phyloP scores from a whole-genome alignment of 1,140 invertebrate species.

The Metaphire vulgaris region DNA sequence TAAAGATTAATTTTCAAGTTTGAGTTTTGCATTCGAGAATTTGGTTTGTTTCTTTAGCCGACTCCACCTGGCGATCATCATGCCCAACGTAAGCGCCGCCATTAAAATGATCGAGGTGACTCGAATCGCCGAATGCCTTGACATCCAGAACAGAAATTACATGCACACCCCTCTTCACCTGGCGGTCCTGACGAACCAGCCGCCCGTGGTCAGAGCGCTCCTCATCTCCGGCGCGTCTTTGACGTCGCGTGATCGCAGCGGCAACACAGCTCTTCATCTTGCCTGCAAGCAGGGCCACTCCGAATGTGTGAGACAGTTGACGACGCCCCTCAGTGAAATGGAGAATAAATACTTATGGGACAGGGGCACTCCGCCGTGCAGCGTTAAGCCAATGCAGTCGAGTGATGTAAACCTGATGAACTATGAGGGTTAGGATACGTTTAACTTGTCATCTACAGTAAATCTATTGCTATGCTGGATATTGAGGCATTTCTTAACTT shows the following conservation, averaged over 20 bases:
- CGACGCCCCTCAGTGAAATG: background rate
- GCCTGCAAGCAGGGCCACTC: constrained; percentile 53
- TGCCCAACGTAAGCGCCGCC: constrained; percentile 60
- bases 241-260: background rate
- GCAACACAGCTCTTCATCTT: background rate
- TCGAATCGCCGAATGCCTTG: constrained; percentile 62
- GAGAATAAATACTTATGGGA: background rate
- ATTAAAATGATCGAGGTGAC: constrained; percentile 61
- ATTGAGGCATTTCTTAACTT: too few species aligned
- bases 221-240: constrained; percentile 61
- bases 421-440: background rate
- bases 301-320: background rate
- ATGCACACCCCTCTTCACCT: constrained; percentile 61
- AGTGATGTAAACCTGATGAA: background rate
- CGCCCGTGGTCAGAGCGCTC: constrained; percentile 58
- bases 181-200: constrained; percentile 61
- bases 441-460: too few species aligned
- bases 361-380: background rate
- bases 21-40: constrained; percentile 6
- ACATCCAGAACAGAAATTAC: constrained; percentile 61
- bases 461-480: too few species aligned
- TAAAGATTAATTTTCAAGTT: background rate
- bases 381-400: background rate
- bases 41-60: constrained; percentile 58
- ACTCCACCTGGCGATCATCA: constrained; percentile 66